Conservation (phyloP, 2,797 vertebrate genomes). For the Schizopygopsis pylzovi region DNA sequence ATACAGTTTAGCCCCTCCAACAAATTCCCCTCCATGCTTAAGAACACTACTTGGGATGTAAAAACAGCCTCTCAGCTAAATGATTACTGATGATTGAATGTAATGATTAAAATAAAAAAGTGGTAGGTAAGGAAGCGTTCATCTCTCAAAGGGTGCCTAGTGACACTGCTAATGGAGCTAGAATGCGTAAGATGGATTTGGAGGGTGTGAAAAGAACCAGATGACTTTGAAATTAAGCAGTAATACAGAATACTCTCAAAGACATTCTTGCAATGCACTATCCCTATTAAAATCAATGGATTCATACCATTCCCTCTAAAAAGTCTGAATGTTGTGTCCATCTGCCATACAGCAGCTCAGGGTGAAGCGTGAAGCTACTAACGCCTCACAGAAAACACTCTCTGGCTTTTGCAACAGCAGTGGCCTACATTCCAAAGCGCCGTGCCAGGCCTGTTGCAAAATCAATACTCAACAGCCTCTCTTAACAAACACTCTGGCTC, state of each 20-base stretch:
- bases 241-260: background rate
- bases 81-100: background rate
- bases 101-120: background rate
- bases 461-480: slow-evolving; percentile 72
- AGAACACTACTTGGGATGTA: background rate
- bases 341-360: slow-evolving; percentile 32
- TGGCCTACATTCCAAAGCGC: slow-evolving; percentile 55
- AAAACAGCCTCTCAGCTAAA: background rate
- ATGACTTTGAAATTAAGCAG: background rate
- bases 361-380: slow-evolving; percentile 28
- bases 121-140: background rate
- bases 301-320: background rate
- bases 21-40: background rate
- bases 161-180: background rate
- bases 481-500: slow-evolving; percentile 65
- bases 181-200: background rate
- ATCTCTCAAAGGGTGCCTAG: background rate
- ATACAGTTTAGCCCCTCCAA: background rate
- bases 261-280: background rate
- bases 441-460: slow-evolving; percentile 68
- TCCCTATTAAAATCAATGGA: background rate
- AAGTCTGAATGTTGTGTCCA: background rate
- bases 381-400: slow-evolving; percentile 37
- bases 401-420: slow-evolving; percentile 60
- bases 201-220: background rate